These are phyloP conservation scores for Archilochus colubris DNA, from an alignment of 2,113 vertebrate species.

Conservation along the genomic window DNA sequence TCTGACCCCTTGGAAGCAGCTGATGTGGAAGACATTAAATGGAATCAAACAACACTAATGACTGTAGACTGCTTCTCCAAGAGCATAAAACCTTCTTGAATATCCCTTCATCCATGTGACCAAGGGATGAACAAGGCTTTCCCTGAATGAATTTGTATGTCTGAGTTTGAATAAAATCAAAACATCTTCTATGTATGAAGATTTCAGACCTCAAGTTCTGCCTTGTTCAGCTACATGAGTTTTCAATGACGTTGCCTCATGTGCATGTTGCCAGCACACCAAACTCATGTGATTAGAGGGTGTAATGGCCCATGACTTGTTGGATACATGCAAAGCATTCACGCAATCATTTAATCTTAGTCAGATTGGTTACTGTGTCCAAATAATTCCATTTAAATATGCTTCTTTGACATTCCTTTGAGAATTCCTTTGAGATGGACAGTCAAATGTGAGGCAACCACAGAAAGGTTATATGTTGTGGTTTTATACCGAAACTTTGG, in stretches of 20 bases:
- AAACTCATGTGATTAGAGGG: background rate
- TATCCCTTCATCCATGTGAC: background rate
- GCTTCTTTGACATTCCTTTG: background rate
- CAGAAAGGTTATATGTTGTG: background rate
- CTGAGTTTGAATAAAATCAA: background rate
- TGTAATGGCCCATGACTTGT: background rate
- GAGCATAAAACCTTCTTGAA: background rate
- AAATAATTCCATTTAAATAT: background rate
- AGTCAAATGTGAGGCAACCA: background rate
- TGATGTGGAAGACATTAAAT: background rate
- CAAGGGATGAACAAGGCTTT: background rate
- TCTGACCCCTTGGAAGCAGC: background rate
- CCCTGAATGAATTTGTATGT: background rate
- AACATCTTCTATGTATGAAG: background rate
- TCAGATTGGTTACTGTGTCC: background rate
- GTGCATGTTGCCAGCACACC: background rate
- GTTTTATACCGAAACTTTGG: background rate
- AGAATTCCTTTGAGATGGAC: background rate
- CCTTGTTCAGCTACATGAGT: background rate
- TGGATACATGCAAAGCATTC: background rate
- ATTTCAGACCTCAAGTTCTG: background rate
- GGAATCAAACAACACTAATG: background rate
- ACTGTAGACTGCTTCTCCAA: background rate
- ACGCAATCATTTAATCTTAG: background rate
- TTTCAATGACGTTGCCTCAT: background rate